These are phyloP conservation scores for Monochamus saltuarius DNA, from an alignment of 1,140 invertebrate species.

Conservation along the genomic window DNA sequence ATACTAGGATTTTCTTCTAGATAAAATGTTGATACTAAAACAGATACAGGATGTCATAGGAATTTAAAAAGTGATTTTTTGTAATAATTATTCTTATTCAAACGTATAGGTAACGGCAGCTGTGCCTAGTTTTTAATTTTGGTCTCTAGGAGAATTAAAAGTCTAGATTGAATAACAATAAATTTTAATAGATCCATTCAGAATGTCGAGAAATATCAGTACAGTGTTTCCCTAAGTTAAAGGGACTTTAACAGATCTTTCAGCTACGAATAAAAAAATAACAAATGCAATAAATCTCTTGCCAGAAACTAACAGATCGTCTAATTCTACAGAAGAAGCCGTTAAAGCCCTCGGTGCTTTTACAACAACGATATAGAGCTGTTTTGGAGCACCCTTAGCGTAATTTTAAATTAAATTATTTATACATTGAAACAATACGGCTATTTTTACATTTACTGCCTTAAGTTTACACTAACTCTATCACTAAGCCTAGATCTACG, in stretches of 20 bases:
- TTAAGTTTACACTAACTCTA: conserved; percentile 1
- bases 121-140: too few species aligned
- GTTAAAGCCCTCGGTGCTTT: conserved; percentile 9
- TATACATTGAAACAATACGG: conserved; percentile 28
- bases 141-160: too few species aligned
- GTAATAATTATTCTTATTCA: too few species aligned
- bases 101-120: too few species aligned
- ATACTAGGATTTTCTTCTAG: too few species aligned
- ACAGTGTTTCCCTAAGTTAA: conserved; percentile 25
- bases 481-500: neutral
- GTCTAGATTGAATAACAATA: conserved; percentile 36
- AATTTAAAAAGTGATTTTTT: too few species aligned
- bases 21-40: too few species aligned
- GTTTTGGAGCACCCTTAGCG: conserved; percentile 24
- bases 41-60: too few species aligned
- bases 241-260: conserved; percentile 28
- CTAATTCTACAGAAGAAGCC: conserved; percentile 5
- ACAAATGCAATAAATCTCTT: neutral
- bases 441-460: conserved; percentile 20
- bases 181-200: conserved; percentile 43
- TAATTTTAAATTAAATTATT: conserved; percentile 21
- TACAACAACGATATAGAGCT: conserved; percentile 16
- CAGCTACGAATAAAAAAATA: neutral
- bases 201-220: conserved; percentile 29
- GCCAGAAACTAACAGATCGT: conserved; percentile 16